phyloP scores from a whole-genome alignment of 1,140 invertebrate genomes.

The Idris sp. region DNA sequence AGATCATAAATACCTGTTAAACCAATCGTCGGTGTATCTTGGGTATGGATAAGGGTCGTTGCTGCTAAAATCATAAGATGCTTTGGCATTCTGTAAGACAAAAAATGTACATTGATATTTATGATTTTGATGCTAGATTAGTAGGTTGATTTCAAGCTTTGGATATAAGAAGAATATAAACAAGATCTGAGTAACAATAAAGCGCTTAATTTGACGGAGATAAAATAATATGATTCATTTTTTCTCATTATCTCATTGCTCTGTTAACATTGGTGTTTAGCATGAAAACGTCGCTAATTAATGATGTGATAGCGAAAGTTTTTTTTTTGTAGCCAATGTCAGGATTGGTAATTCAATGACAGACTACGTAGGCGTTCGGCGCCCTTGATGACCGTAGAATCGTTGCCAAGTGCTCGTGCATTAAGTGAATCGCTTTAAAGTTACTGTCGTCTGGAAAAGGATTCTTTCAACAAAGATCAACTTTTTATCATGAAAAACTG shows the following conservation, averaged over 20 bases:
- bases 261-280: background rate
- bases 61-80: constrained; percentile 98
- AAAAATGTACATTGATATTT: constrained; percentile 19
- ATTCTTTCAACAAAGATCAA: no score
- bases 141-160: no score
- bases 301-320: constrained; percentile 7
- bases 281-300: constrained; percentile 13
- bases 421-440: constrained; percentile 32
- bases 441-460: no score
- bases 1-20: constrained; percentile 98
- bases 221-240: no score
- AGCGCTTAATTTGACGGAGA: no score
- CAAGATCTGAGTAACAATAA: no score
- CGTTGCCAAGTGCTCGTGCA: constrained; percentile 23
- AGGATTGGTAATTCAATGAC: constrained; percentile 22
- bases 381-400: constrained; percentile 19
- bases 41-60: constrained; percentile 99
- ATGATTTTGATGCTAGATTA: no score
- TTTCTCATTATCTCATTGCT: no score
- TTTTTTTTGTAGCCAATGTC: constrained; percentile 18
- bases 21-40: constrained; percentile 98
- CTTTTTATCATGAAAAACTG: no score
- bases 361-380: constrained; percentile 24
- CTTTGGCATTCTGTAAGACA: constrained; percentile 90
- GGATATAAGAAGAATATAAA: no score